A percentile compares a stretch with the other conserved stretches of the same genome.
Conservation (phyloP, 1,140 invertebrate genomes). For the Agraylea sexmaculata region DNA sequence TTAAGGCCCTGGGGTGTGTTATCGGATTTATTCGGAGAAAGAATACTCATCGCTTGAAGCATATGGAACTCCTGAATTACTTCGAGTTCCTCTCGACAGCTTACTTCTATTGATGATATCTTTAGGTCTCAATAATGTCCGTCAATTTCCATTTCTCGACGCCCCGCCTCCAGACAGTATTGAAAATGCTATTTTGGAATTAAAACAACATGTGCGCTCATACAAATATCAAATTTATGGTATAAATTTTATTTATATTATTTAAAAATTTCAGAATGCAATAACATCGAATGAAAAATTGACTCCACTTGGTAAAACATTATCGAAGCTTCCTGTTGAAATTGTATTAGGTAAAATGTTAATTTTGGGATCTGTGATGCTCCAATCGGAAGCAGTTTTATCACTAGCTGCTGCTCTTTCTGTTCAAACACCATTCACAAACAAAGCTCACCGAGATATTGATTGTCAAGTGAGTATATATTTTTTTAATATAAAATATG, state of each 20-base stretch:
- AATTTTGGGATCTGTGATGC: slow-evolving; percentile 82
- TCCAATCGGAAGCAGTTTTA: slow-evolving; percentile 83
- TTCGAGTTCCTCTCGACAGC: slow-evolving; percentile 84
- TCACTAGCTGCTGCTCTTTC: slow-evolving; percentile 86
- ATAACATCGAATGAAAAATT: slow-evolving; percentile 72
- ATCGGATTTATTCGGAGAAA: slow-evolving; percentile 75
- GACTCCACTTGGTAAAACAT: slow-evolving; percentile 79
- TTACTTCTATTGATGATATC: slow-evolving; percentile 90
- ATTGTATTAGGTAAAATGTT: slow-evolving; percentile 93
- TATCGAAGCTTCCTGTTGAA: slow-evolving; percentile 87
- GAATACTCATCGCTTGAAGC: slow-evolving; percentile 53
- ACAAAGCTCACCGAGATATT: slow-evolving; percentile 70
- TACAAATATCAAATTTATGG: slow-evolving; percentile 3
- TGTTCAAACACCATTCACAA: slow-evolving; percentile 88
- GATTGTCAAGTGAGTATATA: slow-evolving; percentile 55
- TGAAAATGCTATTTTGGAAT: slow-evolving; percentile 72
- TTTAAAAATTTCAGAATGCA: slow-evolving; percentile 51
- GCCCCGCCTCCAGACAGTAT: slow-evolving; percentile 69
- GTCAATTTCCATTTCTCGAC: slow-evolving; percentile 94
- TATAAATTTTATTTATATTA: slow-evolving; percentile 1
- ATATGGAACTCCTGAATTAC: slow-evolving; percentile 84
- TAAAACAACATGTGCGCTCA: slow-evolving; percentile 73
- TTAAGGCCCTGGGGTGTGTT: slow-evolving; percentile 60
- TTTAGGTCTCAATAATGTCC: slow-evolving; percentile 82
- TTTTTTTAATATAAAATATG: slow-evolving; percentile 8